Evolutionary conservation across 2,888 invertebrate species (phyloP), one percentile per base, ranked within the genome.

Genomic region (Apodemia zela): DNA sequence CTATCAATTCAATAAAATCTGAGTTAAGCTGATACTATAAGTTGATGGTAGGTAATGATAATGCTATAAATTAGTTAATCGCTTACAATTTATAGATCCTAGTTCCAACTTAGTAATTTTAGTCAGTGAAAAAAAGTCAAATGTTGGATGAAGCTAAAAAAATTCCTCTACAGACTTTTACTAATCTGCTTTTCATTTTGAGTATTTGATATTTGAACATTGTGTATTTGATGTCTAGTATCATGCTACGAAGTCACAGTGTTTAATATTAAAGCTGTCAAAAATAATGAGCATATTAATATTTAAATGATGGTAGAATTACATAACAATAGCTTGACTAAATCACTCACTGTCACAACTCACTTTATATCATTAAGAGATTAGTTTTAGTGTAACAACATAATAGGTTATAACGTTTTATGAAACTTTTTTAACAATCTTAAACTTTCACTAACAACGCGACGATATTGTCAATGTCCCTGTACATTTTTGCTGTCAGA

Each of bases 391-490:
- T 57, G 15, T 57, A 57, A 29, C 25, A 57, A 25, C 54, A 29
- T 15, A 57, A 57, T 57, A 29, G 54, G 54, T 25, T n/a, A 57
- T 57, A 57, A 47, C n/a, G n/a, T 54, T 29, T 54, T 54, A 29
- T 7, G 13, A 29, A 54, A 54, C 38, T n/a, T 59, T 45, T 62
- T 66, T 61, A 63, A 65, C 65, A 64, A 65, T 62, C 60, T 68
- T 67, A 69, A 61, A 67, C 64, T 54, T 66, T 72, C 65, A 72
- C 68, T 77, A 79, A 71, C 68, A 71, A 76, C 72, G 66, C 73
- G 79, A 79, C 75, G 75, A 79, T 90, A 90, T 90, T 90, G 89
- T 90, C 89, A 76, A 81, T 80, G 81, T 89, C 89, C 89, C 89
- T 90, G 89, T 89, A 89, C 74, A 77, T 25, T 78, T 72, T 72